phyloP scores from a whole-genome alignment of 2,113 vertebrate species.

The Ursus arctos region DNA sequence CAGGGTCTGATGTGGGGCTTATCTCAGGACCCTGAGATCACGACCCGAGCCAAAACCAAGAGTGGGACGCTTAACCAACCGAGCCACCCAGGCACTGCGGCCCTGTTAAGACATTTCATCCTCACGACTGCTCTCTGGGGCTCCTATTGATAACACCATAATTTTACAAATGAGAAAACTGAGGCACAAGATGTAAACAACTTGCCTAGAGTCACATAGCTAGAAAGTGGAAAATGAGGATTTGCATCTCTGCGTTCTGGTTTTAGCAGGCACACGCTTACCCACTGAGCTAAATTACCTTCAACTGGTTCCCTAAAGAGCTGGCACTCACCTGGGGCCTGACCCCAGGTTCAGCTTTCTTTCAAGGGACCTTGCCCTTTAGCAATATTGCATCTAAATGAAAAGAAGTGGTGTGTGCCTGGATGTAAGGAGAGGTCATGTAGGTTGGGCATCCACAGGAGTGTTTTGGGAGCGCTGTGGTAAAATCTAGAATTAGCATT shows the following conservation, averaged over 20 bases:
- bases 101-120: neutral
- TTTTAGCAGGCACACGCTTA: neutral
- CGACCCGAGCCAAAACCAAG: neutral
- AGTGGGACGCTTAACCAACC: neutral
- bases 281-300: neutral
- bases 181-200: neutral
- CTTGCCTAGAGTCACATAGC: neutral
- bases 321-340: neutral
- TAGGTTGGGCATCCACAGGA: neutral
- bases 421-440: neutral
- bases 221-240: neutral
- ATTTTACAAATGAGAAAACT: constrained; percentile 6
- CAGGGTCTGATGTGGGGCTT: neutral
- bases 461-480: neutral
- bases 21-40: neutral
- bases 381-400: neutral
- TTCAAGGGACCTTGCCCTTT: neutral
- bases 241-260: neutral
- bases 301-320: neutral
- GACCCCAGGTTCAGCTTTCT: constrained; percentile 41
- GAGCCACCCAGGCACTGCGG: neutral
- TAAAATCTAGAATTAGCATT: neutral
- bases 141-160: neutral
- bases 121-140: neutral
- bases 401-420: neutral